Percentiles rank a stretch among this genome's conserved stretches.
phyloP scores from a whole-genome alignment of 2,113 vertebrate species.

The Leuciscus idus region DNA sequence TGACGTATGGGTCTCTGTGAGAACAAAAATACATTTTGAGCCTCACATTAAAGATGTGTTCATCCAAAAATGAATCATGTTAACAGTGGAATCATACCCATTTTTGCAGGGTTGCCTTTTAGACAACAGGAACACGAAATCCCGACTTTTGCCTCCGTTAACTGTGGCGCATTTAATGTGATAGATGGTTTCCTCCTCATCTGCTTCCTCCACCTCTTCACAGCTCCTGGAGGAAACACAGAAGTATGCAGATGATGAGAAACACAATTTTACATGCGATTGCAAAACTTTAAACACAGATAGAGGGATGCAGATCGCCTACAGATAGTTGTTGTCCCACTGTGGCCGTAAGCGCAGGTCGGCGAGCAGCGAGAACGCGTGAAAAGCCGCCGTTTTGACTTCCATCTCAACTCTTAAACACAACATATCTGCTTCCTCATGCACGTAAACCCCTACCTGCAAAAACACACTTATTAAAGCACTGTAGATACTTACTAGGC shows the following conservation, averaged over 20 bases:
- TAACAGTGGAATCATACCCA: slow-evolving; percentile 71
- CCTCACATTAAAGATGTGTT: neutral
- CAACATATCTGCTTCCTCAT: slow-evolving; percentile 90
- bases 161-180: slow-evolving; percentile 80
- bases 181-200: slow-evolving; percentile 90
- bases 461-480: slow-evolving; percentile 15
- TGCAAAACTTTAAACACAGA: neutral
- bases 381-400: slow-evolving; percentile 72
- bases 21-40: neutral
- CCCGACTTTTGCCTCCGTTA: slow-evolving; percentile 78
- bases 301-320: neutral
- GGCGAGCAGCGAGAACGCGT: slow-evolving; percentile 85
- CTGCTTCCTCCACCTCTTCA: slow-evolving; percentile 85
- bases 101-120: slow-evolving; percentile 85
- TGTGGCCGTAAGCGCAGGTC: slow-evolving; percentile 84
- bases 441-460: slow-evolving; percentile 86
- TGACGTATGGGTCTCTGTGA: slow-evolving; percentile 89
- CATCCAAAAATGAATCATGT: neutral
- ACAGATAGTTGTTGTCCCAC: slow-evolving; percentile 87
- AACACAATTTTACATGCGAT: neutral
- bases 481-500: neutral
- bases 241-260: neutral
- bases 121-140: slow-evolving; percentile 91
- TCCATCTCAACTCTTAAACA: slow-evolving; percentile 89
- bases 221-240: slow-evolving; percentile 75